A percentile compares a stretch with the other conserved stretches of the same genome.
Conservation (phyloP, 2,888 invertebrate genomes). For the Ochropleura plecta region DNA sequence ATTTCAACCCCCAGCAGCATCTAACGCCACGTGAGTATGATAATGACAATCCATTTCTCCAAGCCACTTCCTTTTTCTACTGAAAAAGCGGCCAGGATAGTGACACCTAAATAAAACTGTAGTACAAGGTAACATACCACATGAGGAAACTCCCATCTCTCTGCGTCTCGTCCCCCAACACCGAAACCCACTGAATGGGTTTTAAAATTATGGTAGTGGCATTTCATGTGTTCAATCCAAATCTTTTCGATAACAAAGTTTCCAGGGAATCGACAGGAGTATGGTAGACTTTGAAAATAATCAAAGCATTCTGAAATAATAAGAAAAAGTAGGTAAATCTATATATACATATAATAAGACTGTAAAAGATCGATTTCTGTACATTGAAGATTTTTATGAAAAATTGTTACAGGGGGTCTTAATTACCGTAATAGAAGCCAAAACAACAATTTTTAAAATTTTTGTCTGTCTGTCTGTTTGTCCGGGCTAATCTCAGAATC, state of each 20-base stretch:
- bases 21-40: background rate
- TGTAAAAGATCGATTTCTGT: no score
- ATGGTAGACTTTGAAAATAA: conserved; percentile 54
- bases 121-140: conserved; percentile 26
- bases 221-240: conserved; percentile 19
- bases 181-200: background rate
- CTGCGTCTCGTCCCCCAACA: conserved; percentile 44
- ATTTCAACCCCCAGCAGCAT: conserved; percentile 16
- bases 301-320: conserved; percentile 55
- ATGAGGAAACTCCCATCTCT: conserved; percentile 55
- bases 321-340: background rate
- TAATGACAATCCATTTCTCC: background rate
- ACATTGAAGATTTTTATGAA: no score
- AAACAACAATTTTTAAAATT: no score
- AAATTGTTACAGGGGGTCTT: no score
- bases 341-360: no score
- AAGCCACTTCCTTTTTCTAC: background rate
- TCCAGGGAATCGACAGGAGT: conserved; percentile 35
- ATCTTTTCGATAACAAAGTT: background rate
- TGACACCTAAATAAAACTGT: conserved; percentile 3
- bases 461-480: no score
- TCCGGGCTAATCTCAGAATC: no score
- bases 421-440: no score
- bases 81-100: background rate
- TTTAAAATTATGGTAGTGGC: background rate